phyloP scores from a whole-genome alignment of 2,113 vertebrate species.

The Catharus fuscescens region DNA sequence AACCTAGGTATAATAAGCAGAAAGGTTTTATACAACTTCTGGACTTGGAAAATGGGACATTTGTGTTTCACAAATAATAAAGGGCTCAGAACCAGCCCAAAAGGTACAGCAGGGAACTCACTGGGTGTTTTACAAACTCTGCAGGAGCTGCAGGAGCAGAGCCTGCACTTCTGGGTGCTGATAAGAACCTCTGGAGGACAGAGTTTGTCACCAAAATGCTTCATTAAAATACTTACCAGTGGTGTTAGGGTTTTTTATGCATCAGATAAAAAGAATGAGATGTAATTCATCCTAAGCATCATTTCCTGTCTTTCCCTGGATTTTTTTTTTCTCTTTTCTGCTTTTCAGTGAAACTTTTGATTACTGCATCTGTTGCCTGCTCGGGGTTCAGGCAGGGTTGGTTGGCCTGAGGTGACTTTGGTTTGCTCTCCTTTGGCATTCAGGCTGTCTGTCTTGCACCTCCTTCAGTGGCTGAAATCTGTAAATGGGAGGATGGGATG shows the following conservation, averaged over 20 bases:
- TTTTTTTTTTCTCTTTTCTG: neutral
- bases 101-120: rapidly evolving
- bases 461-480: neutral
- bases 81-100: neutral
- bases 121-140: neutral
- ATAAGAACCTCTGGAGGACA: neutral
- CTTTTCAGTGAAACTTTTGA: neutral
- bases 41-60: neutral
- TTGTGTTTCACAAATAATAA: neutral
- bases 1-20: rapidly evolving
- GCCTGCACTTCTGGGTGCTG: neutral
- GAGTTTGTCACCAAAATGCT: neutral
- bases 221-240: neutral
- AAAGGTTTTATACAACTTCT: neutral
- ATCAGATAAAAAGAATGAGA: neutral
- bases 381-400: neutral
- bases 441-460: neutral
- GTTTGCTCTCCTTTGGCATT: neutral
- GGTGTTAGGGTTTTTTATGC: neutral
- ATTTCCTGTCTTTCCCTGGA: neutral
- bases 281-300: neutral
- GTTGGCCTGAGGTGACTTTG: neutral
- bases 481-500: neutral
- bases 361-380: neutral
- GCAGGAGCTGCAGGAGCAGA: neutral